Base-by-base conservation (phyloP, 2,113 vertebrate species). In the Tursiops truncatus region DNA sequence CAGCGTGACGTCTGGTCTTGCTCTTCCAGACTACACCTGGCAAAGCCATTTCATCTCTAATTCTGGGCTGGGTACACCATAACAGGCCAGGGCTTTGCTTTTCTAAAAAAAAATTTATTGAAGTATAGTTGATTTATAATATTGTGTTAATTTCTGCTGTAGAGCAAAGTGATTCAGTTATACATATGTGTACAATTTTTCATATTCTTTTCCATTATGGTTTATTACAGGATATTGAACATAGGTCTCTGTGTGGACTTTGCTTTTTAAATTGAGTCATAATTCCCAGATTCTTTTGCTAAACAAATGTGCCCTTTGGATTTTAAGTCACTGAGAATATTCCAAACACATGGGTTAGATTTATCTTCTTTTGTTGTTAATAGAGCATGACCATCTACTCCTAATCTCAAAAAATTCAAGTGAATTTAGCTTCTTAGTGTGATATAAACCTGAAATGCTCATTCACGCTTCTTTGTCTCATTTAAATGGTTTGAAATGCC, bases 311-410 rank as follows among this genome's bases (percentile, higher is more conserved):
- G 8, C 11, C 25, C 7, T 89, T 92, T 28, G 53, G 31, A 62
- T 79, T 91, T 96, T 91, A 95, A 94, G 47, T 77, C 85, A 81
- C 14, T 68, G 67, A 89, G 47, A 83, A 58, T 65, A 85, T 96
- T 85, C 26, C 33, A 67, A 93, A 62, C 5, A 44, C 1, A 13
- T 8, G 8, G 56, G 6, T 84, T 95, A 80, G 36, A 58, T 87
- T 82, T 80, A 89, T 87, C 56, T 83, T 89, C 33, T 87, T 50
- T 81, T 92, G 68, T 62, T 25, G 20, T 41, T 74, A 31, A 77
- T 7, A 79, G 41, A 81, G 31, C 17, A 87, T 36, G 18, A 38
- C 4, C 6, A 76, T 41, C 4, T 60, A 70, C 33, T 93, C 4
- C 15, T 91, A 60, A 83, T 86, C 6, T 92, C 58, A 92, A 47